phyloP scores from a whole-genome alignment of 1,140 invertebrate species.

The Dryas iulia region DNA sequence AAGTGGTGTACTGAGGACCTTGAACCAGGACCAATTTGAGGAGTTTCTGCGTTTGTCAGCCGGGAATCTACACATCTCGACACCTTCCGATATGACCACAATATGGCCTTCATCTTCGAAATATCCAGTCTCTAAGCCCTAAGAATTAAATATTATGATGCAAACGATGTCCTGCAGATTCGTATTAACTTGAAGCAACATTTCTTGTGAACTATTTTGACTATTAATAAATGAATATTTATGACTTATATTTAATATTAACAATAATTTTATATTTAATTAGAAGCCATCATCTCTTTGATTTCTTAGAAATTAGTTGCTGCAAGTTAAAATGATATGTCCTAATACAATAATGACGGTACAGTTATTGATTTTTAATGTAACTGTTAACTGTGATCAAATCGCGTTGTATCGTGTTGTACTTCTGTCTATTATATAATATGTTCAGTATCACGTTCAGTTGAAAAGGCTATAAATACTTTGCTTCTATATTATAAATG shows the following conservation, averaged over 20 bases:
- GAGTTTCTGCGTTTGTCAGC: conserved; percentile 80
- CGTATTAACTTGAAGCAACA: conserved; percentile 17
- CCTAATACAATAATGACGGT: background rate
- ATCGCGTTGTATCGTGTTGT: background rate
- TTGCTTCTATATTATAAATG: background rate
- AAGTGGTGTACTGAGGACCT: conserved; percentile 79
- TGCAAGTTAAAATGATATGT: too few species aligned
- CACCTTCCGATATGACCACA: conserved; percentile 81
- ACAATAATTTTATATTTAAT: too few species aligned
- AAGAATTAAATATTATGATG: conserved; percentile 61
- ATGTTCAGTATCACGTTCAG: background rate
- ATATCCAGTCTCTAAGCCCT: conserved; percentile 78
- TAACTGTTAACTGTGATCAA: background rate
- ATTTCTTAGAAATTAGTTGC: too few species aligned
- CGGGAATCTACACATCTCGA: conserved; percentile 82
- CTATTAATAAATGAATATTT: too few species aligned
- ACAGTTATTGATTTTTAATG: background rate
- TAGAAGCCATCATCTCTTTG: too few species aligned
- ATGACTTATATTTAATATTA: too few species aligned
- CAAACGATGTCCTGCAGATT: conserved; percentile 51
- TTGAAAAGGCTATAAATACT: background rate
- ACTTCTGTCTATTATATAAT: background rate
- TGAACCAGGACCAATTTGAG: conserved; percentile 84
- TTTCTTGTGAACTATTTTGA: background rate
- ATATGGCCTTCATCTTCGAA: conserved; percentile 74